phyloP scores from a whole-genome alignment of 92 coral and sea anemone genomes.

The Bergia sp. region DNA sequence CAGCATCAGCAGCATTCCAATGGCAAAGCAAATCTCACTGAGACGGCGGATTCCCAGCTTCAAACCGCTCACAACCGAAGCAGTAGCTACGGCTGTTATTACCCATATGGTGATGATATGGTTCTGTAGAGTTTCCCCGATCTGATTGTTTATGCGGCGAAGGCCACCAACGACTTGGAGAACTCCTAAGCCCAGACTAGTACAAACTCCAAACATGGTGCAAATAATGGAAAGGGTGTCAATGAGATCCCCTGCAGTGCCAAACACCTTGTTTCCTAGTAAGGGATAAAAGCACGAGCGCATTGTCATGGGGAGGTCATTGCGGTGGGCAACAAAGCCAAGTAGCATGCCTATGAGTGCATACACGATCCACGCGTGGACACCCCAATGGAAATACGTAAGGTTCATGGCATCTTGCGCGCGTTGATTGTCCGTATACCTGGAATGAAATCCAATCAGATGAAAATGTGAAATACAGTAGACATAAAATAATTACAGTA shows the following conservation, averaged over 20 bases:
- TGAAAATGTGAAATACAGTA: background rate
- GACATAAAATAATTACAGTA: background rate
- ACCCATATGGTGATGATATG: constrained; percentile 91
- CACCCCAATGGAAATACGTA: constrained; percentile 93
- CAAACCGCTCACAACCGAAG: constrained; percentile 89
- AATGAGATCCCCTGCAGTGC: constrained; percentile 82
- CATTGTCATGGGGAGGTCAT: constrained; percentile 91
- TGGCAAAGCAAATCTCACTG: constrained; percentile 84
- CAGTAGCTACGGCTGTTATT: constrained; percentile 81
- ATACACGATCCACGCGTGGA: constrained; percentile 96
- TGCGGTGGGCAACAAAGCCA: constrained; percentile 80
- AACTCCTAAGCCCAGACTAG: constrained; percentile 91
- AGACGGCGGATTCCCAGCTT: constrained; percentile 91
- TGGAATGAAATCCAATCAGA: constrained; percentile 15
- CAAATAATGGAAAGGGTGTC: constrained; percentile 79
- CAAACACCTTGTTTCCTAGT: constrained; percentile 81
- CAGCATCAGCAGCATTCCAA: constrained; percentile 88
- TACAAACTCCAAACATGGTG: constrained; percentile 96
- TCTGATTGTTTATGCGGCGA: constrained; percentile 70
- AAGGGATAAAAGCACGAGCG: constrained; percentile 89
- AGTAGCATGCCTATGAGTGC: constrained; percentile 82
- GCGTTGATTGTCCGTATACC: constrained; percentile 90
- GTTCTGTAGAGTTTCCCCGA: constrained; percentile 58
- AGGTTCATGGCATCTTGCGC: constrained; percentile 93
- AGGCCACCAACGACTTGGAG: constrained; percentile 76